Evolutionary conservation across 2,888 invertebrate genomes (phyloP), one percentile per base, ranked within the genome.

Genomic region (Helicoverpa assulta): DNA sequence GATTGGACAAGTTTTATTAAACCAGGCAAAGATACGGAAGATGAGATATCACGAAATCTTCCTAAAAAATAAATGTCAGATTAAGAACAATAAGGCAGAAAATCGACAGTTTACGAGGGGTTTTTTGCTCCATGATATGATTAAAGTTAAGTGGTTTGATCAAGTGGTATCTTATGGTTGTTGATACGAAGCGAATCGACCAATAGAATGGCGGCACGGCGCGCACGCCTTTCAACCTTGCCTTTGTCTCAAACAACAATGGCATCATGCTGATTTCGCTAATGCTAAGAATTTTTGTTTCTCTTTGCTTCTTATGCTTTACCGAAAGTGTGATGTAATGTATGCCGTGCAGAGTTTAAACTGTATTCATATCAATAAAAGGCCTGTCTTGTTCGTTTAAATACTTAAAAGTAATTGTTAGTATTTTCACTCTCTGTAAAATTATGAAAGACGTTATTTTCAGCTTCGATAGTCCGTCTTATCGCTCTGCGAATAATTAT

Each of bases 141-240:
- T 50, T 40, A 70, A 62, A 83, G 70, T 51, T 54, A 43, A 66
- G 65, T 37, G 51, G 70, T 73, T 80, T 73, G 66, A 52, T 73
- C 80, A 84, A 81, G 72, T 74, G 82, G 70, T 59, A 65, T 82
- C 73, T 67, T 72, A 77, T 67, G 76, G 59, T 26, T 67, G 73
- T 67, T 73, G 75, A 73, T 76, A 71, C 52, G 59, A 60, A 55
- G 53, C 50, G 51, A 78, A 70, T 57, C 56, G 72, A 73, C 83
- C 83, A 83, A 83, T 83, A 62, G 70, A 62, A 82, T 43, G 19
- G 63, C 50, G n/a, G 76, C 54, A 75, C 67, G 62, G 14, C 29
- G n/a, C 81, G 47, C 83, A 83, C 83, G 75, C 83, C 83, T 82
- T 70, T 64, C 40, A 73, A 54, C 62, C 70, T 74, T 57, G 76